Percentiles rank a stretch among this genome's conserved stretches.
phyloP scores from a whole-genome alignment of 2,797 vertebrate species.

The Hapalemur alaotrensis region DNA sequence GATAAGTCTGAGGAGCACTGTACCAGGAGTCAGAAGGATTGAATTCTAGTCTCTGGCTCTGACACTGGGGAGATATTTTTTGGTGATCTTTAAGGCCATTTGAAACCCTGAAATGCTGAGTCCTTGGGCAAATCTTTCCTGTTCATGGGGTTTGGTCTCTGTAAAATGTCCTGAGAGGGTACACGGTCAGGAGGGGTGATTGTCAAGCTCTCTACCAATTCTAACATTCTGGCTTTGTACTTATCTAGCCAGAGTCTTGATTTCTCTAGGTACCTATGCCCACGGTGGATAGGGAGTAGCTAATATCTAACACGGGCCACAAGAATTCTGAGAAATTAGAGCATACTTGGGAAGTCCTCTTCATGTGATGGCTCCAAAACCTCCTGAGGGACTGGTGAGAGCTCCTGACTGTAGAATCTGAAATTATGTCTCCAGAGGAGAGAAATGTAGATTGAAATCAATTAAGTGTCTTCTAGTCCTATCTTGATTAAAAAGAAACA shows the following conservation, averaged over 20 bases:
- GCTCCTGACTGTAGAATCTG: neutral
- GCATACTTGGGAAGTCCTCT: neutral
- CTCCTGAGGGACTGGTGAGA: neutral
- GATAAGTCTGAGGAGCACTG: neutral
- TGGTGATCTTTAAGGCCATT: neutral
- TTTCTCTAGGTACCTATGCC: neutral
- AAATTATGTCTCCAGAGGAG: constrained; percentile 2
- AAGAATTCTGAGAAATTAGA: constrained; percentile 10
- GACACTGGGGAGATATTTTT: neutral
- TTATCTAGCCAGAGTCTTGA: neutral
- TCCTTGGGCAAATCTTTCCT: neutral
- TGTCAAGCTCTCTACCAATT: neutral
- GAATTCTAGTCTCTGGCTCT: neutral
- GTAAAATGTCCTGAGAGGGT: neutral
- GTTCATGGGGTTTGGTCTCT: neutral
- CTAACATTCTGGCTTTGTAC: neutral
- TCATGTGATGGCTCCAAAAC: neutral
- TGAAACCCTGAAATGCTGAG: neutral
- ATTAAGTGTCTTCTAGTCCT: neutral
- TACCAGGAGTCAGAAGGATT: neutral
- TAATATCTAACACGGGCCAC: neutral
- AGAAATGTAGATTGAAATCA: constrained; percentile 14
- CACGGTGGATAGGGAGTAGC: neutral
- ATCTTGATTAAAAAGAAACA: constrained; percentile 43
- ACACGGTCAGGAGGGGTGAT: neutral